Evolutionary conservation across 2,888 invertebrate species (phyloP), one percentile per base, ranked within the genome.

Genomic region (Leptodirus hochenwartii): DNA sequence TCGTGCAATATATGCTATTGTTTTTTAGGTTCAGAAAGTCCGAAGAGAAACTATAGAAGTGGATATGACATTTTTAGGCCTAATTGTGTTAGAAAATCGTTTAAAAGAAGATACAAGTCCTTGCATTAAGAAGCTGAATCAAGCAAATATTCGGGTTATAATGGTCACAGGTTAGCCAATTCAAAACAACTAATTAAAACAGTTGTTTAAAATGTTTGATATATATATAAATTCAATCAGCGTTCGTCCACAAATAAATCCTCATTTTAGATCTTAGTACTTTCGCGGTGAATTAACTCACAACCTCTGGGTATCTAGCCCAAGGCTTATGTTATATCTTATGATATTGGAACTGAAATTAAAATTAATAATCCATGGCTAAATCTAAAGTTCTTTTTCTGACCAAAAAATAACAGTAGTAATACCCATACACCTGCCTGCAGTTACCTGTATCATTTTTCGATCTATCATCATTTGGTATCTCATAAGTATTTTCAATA

Each of bases 121-220:
- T 2, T 78, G 88, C 28, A 82, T 96, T 30, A 54, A 66, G 5
- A 70, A 73, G 27, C 58, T 96, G 29, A 78, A 73, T 39, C 64
- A 76, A 6, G 96, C 98, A 0, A 69, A 77, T 42, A 84, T 99
- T 31, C 67, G 85, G 30, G 79, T 82, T 3, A 71, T 93, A n/a
- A 98, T 99, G 96, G 85, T 96, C 4, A 98, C 96, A 17, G 95
- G 79, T 77, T 43, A 45, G 46, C n/a, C n/a, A n/a, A n/a, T n/a
- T 34, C 17, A 14, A 25, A 25, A n/a, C 10, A 24, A 22, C 22
- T 13, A 10, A 11, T 22, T 16, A 20, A 8, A 20, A 8, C 9
- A 9, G 8, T 8, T 20, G 6, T 20, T 20, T 20, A 20, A 20
- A 8, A 9, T 11, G 11, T 9, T 24, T 24, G 8, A 6, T 10